Evolutionary conservation across 2,797 vertebrate species (phyloP).

Genomic region (Schizopygopsis pylzovi): DNA sequence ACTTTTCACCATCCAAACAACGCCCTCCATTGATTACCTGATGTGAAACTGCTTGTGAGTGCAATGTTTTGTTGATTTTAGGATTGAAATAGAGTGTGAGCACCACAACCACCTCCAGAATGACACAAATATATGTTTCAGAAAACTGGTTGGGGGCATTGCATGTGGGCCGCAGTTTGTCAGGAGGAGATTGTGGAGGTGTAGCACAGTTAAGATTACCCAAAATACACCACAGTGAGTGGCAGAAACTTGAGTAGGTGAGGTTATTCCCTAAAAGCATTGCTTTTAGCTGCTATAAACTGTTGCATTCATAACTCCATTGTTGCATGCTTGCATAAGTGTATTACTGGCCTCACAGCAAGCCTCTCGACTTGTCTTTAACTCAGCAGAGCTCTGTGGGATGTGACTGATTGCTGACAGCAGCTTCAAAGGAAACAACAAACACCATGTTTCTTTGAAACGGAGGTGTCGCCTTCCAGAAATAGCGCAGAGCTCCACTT

Average conservation of each 20-base stretch:
- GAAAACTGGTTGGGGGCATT: background rate
- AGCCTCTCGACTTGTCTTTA: background rate
- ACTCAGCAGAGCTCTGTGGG: background rate
- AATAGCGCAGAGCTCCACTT: conserved; percentile 38
- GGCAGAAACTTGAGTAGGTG: background rate
- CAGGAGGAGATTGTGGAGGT: conserved; percentile 30
- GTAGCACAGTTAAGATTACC: background rate
- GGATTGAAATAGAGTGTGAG: background rate
- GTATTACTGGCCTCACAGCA: background rate
- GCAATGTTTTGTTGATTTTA: background rate
- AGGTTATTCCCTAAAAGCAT: background rate
- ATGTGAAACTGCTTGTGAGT: background rate
- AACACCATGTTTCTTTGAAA: conserved; percentile 3
- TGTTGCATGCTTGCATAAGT: background rate
- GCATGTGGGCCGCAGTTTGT: conserved; percentile 5
- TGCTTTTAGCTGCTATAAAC: background rate
- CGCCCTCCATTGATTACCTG: background rate
- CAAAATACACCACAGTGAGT: conserved; percentile 6
- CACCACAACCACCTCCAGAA: conserved; percentile 4
- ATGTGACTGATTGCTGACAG: conserved; percentile 28
- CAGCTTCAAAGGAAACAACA: conserved; percentile 34
- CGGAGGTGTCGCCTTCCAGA: conserved; percentile 16
- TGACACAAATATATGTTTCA: background rate
- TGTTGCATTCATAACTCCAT: background rate
- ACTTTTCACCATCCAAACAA: background rate